Percentiles rank a stretch among this genome's conserved stretches.
These are phyloP conservation scores for Paradoxurus hermaphroditus DNA, from an alignment of 2,113 vertebrate species.

Conservation along the genomic window DNA sequence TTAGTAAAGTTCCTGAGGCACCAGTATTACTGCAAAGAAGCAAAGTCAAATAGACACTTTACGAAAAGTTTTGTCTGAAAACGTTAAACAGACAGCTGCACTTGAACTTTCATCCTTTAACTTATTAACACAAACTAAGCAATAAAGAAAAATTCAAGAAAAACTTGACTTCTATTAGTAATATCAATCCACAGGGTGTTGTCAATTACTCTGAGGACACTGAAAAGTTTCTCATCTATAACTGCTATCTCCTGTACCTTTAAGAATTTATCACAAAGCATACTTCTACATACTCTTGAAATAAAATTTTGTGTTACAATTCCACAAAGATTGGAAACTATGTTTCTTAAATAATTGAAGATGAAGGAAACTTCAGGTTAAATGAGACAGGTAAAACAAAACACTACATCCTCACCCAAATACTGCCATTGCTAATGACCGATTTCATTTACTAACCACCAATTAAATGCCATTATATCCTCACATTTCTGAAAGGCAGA, in stretches of 20 bases:
- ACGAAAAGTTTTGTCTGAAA: slow-evolving; percentile 4
- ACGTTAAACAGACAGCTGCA: neutral
- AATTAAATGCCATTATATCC: slow-evolving; percentile 32
- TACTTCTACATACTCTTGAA: neutral
- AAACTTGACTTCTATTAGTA: neutral
- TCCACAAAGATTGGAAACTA: neutral
- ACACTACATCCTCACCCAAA: neutral
- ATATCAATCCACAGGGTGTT: neutral
- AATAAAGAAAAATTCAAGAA: neutral
- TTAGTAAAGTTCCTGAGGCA: neutral
- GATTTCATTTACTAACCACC: neutral
- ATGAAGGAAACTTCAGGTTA: slow-evolving; percentile 6
- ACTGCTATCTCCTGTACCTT: neutral
- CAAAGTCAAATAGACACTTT: slow-evolving; percentile 3
- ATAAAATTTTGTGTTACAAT: slow-evolving; percentile 11
- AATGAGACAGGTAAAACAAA: neutral
- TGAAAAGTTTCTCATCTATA: neutral
- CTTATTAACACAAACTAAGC: neutral
- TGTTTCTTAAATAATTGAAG: slow-evolving; percentile 25
- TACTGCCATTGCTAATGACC: neutral
- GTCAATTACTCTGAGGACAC: neutral
- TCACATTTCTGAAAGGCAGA: neutral
- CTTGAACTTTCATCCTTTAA: slow-evolving; percentile 12
- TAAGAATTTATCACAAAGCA: neutral
- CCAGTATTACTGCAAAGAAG: slow-evolving; percentile 11